phyloP scores from a whole-genome alignment of 2,113 vertebrate genomes.

The Neolamprologus toae region DNA sequence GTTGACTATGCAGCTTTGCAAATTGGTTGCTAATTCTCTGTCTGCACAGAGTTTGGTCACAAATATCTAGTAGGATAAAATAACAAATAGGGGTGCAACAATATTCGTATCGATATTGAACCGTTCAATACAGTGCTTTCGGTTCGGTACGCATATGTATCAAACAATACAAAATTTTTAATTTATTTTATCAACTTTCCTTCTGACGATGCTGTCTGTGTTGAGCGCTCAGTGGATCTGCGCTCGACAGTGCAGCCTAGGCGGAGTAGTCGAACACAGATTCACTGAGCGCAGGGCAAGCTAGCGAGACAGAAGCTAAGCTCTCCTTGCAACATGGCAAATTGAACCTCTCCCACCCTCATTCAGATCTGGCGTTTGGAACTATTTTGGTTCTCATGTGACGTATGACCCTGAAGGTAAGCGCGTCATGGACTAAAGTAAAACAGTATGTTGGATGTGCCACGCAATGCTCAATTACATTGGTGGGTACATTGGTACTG shows the following conservation, averaged over 20 bases:
- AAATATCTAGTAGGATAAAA: neutral
- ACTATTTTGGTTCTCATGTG: no score
- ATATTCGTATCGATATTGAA: rapidly evolving
- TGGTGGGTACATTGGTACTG: no score
- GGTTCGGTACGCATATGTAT: rapidly evolving
- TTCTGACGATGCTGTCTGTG: rapidly evolving
- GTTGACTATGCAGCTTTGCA: neutral
- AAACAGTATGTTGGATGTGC: no score
- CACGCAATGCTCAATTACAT: no score
- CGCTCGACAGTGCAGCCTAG: no score
- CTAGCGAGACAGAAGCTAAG: rapidly evolving
- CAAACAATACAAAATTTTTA: rapidly evolving
- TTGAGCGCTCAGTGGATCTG: no score
- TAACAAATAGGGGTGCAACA: neutral
- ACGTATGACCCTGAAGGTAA: rapidly evolving
- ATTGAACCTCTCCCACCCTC: no score
- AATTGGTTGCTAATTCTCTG: neutral
- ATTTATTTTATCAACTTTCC: rapidly evolving
- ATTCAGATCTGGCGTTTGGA: no score
- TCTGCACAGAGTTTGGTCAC: neutral
- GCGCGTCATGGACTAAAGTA: rapidly evolving
- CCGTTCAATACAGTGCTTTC: no score
- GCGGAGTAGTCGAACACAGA: no score
- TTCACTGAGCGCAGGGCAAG: rapidly evolving
- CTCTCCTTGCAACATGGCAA: rapidly evolving